These are phyloP conservation scores for Eurystomus gularis DNA, from an alignment of 2,113 vertebrate species.

Conservation along the genomic window DNA sequence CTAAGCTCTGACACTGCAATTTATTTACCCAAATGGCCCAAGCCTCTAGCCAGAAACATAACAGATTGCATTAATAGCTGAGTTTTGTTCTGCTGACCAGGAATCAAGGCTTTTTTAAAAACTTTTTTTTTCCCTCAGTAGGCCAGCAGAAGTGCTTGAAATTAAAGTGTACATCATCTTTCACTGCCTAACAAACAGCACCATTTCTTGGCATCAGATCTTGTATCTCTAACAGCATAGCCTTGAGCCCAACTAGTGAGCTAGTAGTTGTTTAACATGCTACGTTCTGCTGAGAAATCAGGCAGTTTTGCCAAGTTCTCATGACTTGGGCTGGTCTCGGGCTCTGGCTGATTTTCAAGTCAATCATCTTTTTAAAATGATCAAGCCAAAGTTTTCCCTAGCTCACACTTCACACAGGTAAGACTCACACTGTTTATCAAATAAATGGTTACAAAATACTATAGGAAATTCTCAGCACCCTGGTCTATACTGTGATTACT, in stretches of 20 bases:
- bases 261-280: neutral
- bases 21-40: neutral
- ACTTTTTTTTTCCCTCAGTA: neutral
- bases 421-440: accelerated
- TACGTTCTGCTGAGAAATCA: neutral
- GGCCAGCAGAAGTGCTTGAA: neutral
- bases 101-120: neutral
- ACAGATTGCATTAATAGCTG: neutral
- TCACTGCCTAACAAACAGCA: neutral
- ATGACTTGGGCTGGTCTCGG: neutral
- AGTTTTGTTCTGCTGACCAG: neutral
- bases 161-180: neutral
- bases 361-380: neutral
- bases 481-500: neutral
- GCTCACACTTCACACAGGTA: neutral
- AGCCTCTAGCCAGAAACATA: neutral
- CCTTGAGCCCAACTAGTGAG: neutral
- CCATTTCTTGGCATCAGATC: neutral
- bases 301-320: neutral
- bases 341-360: neutral
- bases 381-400: neutral
- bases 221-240: neutral
- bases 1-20: neutral
- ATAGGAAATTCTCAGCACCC: neutral
- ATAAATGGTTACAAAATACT: neutral